Evolutionary conservation across 2,888 invertebrate species (phyloP), one percentile per base, ranked within the genome.

Genomic region (Rhimphoctona megacephalus): DNA sequence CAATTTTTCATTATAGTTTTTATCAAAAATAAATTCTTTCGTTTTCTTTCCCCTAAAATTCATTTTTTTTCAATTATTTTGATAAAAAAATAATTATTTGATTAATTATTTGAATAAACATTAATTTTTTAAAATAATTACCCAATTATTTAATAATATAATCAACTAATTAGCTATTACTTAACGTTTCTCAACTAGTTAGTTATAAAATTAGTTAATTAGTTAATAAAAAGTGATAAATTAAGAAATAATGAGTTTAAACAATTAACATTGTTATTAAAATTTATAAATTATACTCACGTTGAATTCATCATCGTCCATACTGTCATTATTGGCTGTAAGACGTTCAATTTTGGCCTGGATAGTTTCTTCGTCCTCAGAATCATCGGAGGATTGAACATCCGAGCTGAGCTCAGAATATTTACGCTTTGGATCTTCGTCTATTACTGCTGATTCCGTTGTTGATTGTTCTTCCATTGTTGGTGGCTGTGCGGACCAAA

Each of bases 241-340:
- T 54, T 1, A 8, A 22, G 54, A 54, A 54, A 22, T 22, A 54
- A 54, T 22, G 9, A 7, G 7, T 6, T 22, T 8, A 22, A 22
- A 9, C 1, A 22, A 22, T 22, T 22, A 9, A 54, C 0, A 54
- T 54, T 54, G 3, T 5, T 22, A 54, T 54, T 22, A 8, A 0
- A 11, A 22, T 11, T 11, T 25, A 11, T 11, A 57, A 25, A 8
- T 2, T 72, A 39, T 70, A 88, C 91, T 91, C 57, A 93, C 92
- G 54, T 83, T 83, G 54, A 89, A 93, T 86, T 91, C 83, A 85
- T 91, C 83, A 83, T 93, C 93, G n/a, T 91, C 87, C 19, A 69
- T 57, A 69, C 90, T 91, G 9, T 88, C 81, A 5, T 89, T 87
- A 30, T 46, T 11, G 0, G 74, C 52, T 3, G 85, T 91, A 11